Conservation (phyloP, 1,140 invertebrate species). For the Zaprionus tsacasi region DNA sequence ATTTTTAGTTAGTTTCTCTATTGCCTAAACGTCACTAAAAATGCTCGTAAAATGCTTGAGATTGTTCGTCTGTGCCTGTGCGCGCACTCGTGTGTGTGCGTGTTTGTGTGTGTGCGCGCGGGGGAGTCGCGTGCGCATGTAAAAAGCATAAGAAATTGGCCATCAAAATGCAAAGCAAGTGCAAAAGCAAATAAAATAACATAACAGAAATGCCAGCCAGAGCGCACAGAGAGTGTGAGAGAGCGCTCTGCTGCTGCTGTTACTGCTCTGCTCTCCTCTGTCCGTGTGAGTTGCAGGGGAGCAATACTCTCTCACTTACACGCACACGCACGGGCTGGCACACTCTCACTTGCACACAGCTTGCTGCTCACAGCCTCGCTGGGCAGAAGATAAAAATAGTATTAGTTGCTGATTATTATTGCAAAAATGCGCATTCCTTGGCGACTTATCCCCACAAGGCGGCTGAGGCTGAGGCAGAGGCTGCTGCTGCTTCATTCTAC, state of each 20-base stretch:
- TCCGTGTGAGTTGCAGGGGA: slow-evolving; percentile 30
- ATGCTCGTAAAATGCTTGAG: slow-evolving; percentile 27
- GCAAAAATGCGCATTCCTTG: slow-evolving; percentile 82
- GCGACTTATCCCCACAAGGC: slow-evolving; percentile 72
- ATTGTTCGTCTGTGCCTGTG: neutral
- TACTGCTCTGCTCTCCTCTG: too few relatives aligned
- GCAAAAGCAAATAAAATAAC: slow-evolving; percentile 44
- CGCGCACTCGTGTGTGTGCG: slow-evolving; percentile 10
- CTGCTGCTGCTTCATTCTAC: slow-evolving; percentile 43
- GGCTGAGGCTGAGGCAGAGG: slow-evolving; percentile 53
- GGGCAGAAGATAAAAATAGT: slow-evolving; percentile 82
- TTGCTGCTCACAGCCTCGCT: slow-evolving; percentile 32
- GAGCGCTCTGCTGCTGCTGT: slow-evolving; percentile 5
- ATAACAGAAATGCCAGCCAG: slow-evolving; percentile 40
- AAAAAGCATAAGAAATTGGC: slow-evolving; percentile 53
- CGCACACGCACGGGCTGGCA: slow-evolving; percentile 5
- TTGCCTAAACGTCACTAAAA: slow-evolving; percentile 50
- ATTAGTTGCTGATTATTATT: slow-evolving; percentile 84
- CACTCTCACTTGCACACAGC: slow-evolving; percentile 38
- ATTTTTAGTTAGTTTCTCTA: slow-evolving; percentile 53
- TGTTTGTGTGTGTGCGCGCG: slow-evolving; percentile 29
- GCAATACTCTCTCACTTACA: slow-evolving; percentile 27
- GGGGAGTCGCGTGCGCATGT: slow-evolving; percentile 49
- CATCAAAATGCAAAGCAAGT: slow-evolving; percentile 55
- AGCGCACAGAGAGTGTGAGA: slow-evolving; percentile 22